A percentile compares a stretch with the other conserved stretches of the same genome.
phyloP scores from a whole-genome alignment of 30 jellyfish, hydroid and myxozoan genomes.

The Aurelia coerulea region DNA sequence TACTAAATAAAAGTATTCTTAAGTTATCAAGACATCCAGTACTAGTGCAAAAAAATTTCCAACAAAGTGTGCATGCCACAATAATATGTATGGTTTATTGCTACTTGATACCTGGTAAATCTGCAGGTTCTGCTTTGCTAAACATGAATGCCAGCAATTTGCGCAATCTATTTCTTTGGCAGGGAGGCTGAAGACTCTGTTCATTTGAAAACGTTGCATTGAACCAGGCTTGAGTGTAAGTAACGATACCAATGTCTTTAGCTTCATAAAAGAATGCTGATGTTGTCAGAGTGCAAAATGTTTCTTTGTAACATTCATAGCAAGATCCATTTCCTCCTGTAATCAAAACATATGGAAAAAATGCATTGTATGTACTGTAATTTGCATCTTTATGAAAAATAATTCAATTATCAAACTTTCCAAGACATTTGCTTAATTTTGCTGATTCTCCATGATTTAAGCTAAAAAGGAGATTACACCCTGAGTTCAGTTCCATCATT shows the following conservation, averaged over 20 bases:
- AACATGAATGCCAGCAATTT: slow-evolving; percentile 35
- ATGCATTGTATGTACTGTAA: neutral
- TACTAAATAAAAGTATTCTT: too few relatives aligned
- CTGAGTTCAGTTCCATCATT: too few relatives aligned
- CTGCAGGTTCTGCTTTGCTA: neutral
- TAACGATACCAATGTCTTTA: slow-evolving; percentile 21
- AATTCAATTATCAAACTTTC: too few relatives aligned
- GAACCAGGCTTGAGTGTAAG: slow-evolving; percentile 18
- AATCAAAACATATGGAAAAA: neutral
- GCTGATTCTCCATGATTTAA: too few relatives aligned
- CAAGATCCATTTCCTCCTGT: slow-evolving; percentile 11
- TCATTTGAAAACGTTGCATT: neutral
- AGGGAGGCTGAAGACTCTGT: slow-evolving; percentile 5
- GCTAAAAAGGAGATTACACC: too few relatives aligned
- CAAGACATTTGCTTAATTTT: too few relatives aligned
- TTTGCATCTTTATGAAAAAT: neutral
- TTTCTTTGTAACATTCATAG: slow-evolving; percentile 26
- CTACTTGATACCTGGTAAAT: slow-evolving; percentile 18
- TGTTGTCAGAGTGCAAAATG: slow-evolving; percentile 4
- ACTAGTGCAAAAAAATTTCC: too few relatives aligned
- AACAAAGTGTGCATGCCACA: too few relatives aligned
- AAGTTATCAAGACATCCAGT: too few relatives aligned
- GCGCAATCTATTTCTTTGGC: slow-evolving; percentile 40
- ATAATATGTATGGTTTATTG: too few relatives aligned
- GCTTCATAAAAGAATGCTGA: slow-evolving; percentile 24